Base-by-base conservation (phyloP, 2,888 invertebrate species). In the Pelosia muscerda region DNA sequence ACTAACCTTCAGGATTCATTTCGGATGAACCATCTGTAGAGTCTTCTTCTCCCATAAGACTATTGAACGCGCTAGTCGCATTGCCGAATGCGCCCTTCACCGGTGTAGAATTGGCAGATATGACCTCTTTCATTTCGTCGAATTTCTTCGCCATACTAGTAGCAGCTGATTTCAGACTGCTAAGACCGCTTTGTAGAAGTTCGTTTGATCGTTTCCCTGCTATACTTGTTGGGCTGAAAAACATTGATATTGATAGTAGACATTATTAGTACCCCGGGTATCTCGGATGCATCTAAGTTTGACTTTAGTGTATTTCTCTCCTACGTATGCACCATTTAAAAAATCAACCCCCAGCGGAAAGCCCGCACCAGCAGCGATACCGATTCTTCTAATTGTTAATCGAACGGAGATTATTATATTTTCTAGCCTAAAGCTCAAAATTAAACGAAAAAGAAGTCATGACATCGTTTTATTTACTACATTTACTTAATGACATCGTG, bases 61-160 rank as follows among this genome's bases (percentile, higher is more conserved):
- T 94, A 62, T 87, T 92, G 1, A 94, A 59, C 0, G 93, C 94
- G 64, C 90, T 93, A 0, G 94, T 93, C 0, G 95, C 95, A 57
- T 92, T 94, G 0, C 94, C 95, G 5, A 94, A 91, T 1, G 93
- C 95, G 1, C 96, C 95, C 89, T 98, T 98, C 5, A 97, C 97
- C 0, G 98, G 98, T 13, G 98, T 98, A n/a, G 97, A 97, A 77
- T 97, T 98, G 0, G 97, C 97, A 2, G 98, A 98, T 81, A 98
- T 98, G 28, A 97, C 98, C 88, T 98, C 98, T 87, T 98, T 98
- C 88, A 98, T 97, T 89, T 98, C 98, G 86, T 98, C 98, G 82
- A 98, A 96, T 85, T 98, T 98, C 86, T 98, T 98, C 26, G 96
- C 98, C 87, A 98, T 96, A 55, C 97, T 97, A 2, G 96, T 98